A percentile compares a stretch with the other conserved stretches of the same genome.
phyloP scores from a whole-genome alignment of 2,888 invertebrate genomes.

The Choreutis nemorana region DNA sequence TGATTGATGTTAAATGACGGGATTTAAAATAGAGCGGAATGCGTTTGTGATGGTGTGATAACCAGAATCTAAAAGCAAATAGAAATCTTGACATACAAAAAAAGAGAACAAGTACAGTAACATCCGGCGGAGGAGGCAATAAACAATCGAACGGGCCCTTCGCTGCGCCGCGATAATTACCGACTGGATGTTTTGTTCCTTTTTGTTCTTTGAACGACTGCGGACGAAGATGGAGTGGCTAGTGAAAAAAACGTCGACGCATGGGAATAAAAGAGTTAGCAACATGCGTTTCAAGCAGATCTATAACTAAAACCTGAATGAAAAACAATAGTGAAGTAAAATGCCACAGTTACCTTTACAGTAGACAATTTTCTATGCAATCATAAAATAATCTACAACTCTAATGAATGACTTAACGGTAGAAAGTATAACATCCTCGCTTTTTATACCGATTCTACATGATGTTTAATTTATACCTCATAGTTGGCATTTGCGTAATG shows the following conservation, averaged over 20 bases:
- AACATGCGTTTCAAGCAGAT: too few relatives aligned
- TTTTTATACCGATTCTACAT: conserved; percentile 8
- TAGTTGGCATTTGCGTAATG: too few relatives aligned
- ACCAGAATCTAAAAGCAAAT: conserved; percentile 11
- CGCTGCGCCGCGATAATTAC: conserved; percentile 42
- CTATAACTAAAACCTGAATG: too few relatives aligned
- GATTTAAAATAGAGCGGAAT: too few relatives aligned
- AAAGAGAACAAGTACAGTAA: conserved; percentile 31
- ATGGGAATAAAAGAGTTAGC: conserved; percentile 21
- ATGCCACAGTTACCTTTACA: too few relatives aligned
- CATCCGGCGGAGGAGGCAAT: conserved; percentile 48
- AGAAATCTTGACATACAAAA: conserved; percentile 19
- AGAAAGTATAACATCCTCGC: conserved; percentile 5
- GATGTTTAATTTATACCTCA: too few relatives aligned
- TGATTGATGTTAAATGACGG: too few relatives aligned
- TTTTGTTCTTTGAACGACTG: conserved; percentile 21
- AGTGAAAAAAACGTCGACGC: conserved; percentile 24
- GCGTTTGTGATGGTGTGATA: too few relatives aligned
- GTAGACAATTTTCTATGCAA: too few relatives aligned
- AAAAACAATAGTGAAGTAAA: too few relatives aligned
- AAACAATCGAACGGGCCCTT: conserved; percentile 46
- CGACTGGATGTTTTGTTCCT: conserved; percentile 18
- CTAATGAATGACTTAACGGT: too few relatives aligned
- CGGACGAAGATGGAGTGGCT: conserved; percentile 24
- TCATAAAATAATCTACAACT: too few relatives aligned